Base-by-base conservation (phyloP, 2,888 invertebrate species). In the Tetrapedia diversipes region DNA sequence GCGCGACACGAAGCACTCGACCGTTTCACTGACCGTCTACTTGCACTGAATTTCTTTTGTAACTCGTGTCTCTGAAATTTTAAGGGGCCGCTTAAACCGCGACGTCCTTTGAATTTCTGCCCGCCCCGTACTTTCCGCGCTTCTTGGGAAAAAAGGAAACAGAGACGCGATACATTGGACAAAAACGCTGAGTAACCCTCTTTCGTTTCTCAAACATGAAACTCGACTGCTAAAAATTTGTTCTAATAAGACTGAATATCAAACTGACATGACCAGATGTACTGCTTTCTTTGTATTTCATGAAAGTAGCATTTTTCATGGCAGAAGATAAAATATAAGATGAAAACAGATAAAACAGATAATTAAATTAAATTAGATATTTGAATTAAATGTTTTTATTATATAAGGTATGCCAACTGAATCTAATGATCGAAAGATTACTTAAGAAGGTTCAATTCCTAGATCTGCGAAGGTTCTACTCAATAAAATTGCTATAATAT, bases 41-140 rank as follows among this genome's bases (percentile, higher is more conserved):
- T 59, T 65, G 53, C 54, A 57, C 53, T 54, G 60, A 67, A 61
- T 68, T 73, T 70, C 65, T 64, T 64, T 54, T 54, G 54, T 54
- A 65, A 54, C 43, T 54, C 65, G 24, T 27, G 24, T 54, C 29
- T 43, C 24, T 34, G 53, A 65, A 65, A 54, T 54, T 65, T 65
- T 54, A 32, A 54, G 43, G n/a, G 22, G 11, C 22, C 41, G 22
- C 39, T 53, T 64, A 43, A 65, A 32, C 64, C 51, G 54, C 65
- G 22, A 45, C 65, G 24, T 54, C 45, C 54, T 45, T 56, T 65
- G 45, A 56, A 56, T 66, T 66, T 56, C 45, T 27, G 45, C n/a
- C 29, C 37, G n/a, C 16, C 19, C n/a, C 64, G 24, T 24, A 7
- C 34, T 43, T 54, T 65, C 16, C 45, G 37, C 34, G 22, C 8